A percentile compares a stretch with the other conserved stretches of the same genome.
Evolutionary conservation across 2,888 invertebrate genomes (phyloP).

Genomic region (Gibbula magus): DNA sequence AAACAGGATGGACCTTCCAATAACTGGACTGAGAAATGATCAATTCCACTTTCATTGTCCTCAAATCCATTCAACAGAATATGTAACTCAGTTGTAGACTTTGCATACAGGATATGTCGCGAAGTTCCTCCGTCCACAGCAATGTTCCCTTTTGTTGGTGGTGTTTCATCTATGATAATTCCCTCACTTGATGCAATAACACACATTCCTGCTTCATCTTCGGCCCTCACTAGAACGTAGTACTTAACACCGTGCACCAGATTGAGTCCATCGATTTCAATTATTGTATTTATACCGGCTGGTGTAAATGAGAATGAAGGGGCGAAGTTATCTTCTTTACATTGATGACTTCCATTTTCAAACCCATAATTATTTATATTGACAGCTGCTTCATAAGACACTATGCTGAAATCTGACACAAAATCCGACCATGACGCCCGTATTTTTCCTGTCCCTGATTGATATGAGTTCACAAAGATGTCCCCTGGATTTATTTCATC

Average conservation of each 20-base stretch:
- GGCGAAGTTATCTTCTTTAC: conserved; percentile 33
- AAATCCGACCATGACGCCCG: conserved; percentile 50
- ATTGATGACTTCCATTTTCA: conserved; percentile 21
- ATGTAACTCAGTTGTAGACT: not conserved
- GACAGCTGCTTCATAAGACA: conserved; percentile 45
- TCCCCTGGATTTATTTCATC: conserved; percentile 41
- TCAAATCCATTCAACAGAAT: not conserved
- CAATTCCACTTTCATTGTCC: not conserved
- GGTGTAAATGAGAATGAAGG: conserved; percentile 6
- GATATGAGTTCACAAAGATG: conserved; percentile 34
- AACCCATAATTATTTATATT: not conserved
- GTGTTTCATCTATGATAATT: conserved; percentile 47
- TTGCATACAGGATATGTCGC: not conserved
- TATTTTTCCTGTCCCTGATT: conserved; percentile 37
- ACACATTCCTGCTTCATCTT: conserved; percentile 49
- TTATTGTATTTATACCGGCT: conserved; percentile 44
- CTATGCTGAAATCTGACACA: conserved; percentile 48
- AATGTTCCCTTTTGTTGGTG: conserved; percentile 39
- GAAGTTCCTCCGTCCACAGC: conserved; percentile 24
- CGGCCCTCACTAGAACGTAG: conserved; percentile 47
- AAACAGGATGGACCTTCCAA: not conserved
- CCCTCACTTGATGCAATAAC: conserved; percentile 33
- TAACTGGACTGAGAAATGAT: not conserved
- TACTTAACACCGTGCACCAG: conserved; percentile 43
- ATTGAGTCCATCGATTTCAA: conserved; percentile 28